Evolutionary conservation across 2,113 vertebrate species (phyloP).

Genomic region (Mionectes macconnelli): DNA sequence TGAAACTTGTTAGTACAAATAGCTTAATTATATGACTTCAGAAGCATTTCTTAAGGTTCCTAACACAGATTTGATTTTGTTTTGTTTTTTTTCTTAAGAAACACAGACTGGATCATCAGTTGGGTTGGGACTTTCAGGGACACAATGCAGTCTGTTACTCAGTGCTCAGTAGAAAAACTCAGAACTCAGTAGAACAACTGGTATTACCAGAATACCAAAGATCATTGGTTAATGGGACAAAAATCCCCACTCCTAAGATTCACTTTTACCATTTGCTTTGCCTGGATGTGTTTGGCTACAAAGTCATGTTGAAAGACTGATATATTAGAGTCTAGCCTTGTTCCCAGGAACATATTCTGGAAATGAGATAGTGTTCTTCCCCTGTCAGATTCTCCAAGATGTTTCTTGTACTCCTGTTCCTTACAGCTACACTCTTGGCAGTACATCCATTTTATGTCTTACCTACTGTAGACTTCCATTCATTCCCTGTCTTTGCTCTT

Average conservation of each 20-base stretch:
- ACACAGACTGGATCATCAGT: neutral
- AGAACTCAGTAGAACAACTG: neutral
- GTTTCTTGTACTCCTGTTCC: neutral
- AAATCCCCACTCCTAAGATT: rapidly evolving
- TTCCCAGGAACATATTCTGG: neutral
- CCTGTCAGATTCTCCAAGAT: neutral
- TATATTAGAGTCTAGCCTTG: neutral
- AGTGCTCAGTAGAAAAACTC: too few species aligned
- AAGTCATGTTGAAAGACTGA: neutral
- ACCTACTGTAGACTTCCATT: neutral
- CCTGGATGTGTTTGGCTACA: neutral
- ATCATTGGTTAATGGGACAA: neutral
- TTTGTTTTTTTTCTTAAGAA: neutral
- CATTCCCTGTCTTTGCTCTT: neutral
- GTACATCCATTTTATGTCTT: neutral
- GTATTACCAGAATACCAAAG: neutral
- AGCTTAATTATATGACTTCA: neutral
- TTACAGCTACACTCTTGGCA: neutral
- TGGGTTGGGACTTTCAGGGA: neutral
- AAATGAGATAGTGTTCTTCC: neutral
- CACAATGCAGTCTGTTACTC: neutral
- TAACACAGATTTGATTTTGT: neutral
- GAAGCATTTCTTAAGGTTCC: neutral
- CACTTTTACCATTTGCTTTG: neutral
- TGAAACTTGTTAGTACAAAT: neutral